Conservation (phyloP, 2,113 vertebrate species). For the Archocentrus centrarchus region DNA sequence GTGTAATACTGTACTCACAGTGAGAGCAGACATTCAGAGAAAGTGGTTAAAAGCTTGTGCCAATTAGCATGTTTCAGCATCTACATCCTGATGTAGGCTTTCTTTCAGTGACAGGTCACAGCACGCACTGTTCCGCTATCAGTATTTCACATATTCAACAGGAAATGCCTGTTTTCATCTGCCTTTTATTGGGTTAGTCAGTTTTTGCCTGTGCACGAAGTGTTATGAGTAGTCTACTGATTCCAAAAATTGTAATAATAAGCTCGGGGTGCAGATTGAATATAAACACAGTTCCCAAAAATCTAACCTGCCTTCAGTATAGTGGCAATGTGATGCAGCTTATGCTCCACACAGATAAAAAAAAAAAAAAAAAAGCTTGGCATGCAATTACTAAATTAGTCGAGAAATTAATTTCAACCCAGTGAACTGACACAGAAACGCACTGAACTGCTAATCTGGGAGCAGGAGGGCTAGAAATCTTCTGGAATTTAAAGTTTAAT, state of each 20-base stretch:
- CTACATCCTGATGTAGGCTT: constrained; percentile 33
- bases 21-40: constrained; percentile 56
- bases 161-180: constrained; percentile 7
- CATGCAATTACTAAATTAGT: constrained; percentile 79
- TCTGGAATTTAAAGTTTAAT: constrained; percentile 78
- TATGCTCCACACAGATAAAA: constrained; percentile 50
- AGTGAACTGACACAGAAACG: constrained; percentile 79
- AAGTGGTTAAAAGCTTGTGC: constrained; percentile 64
- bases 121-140: constrained; percentile 12
- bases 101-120: constrained; percentile 32
- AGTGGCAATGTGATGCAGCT: constrained; percentile 36
- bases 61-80: constrained; percentile 59
- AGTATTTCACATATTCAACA: constrained; percentile 31
- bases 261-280: constrained; percentile 4
- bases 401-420: constrained; percentile 77
- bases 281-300: constrained; percentile 6
- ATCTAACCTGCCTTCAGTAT: constrained; percentile 54
- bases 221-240: constrained; percentile 3
- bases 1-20: constrained; percentile 54
- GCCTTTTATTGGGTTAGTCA: constrained; percentile 17
- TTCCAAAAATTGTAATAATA: constrained; percentile 18
- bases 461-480: constrained; percentile 69
- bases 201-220: not conserved
- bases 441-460: constrained; percentile 78
- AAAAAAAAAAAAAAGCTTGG: constrained; percentile 48